Conservation (phyloP, 1,140 invertebrate species). For the Trichonephila inaurata region DNA sequence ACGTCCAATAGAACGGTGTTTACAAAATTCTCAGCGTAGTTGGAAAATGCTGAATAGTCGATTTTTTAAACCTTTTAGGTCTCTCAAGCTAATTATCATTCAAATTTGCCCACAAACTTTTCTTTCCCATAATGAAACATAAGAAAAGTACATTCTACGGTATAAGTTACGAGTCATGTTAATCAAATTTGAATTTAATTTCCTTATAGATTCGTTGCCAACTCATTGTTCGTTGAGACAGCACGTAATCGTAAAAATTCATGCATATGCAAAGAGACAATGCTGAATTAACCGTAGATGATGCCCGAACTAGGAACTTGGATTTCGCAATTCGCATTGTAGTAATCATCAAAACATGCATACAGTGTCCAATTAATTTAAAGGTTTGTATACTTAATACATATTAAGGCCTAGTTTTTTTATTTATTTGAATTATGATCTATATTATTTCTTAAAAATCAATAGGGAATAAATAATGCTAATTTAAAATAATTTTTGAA, state of each 20-base stretch:
- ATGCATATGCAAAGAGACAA: conserved; percentile 66
- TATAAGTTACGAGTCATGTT: conserved; percentile 47
- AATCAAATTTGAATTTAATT: conserved; percentile 70
- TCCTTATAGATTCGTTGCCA: conserved; percentile 10
- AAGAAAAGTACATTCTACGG: conserved; percentile 20
- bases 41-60: background rate
- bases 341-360: conserved; percentile 8
- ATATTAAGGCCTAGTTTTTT: background rate
- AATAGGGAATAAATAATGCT: too few species aligned
- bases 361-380: background rate
- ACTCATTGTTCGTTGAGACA: conserved; percentile 52
- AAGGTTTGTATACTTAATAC: background rate
- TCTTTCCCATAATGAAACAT: background rate
- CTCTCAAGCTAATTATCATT: background rate
- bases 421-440: background rate
- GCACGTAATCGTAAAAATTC: conserved; percentile 45
- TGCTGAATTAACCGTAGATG: conserved; percentile 36
- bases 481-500: too few species aligned
- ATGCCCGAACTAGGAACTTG: background rate
- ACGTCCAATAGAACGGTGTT: background rate
- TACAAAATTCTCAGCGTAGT: background rate
- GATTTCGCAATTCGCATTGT: conserved; percentile 11
- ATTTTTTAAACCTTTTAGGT: conserved; percentile 1
- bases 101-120: conserved; percentile 12
- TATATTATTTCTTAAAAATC: too few species aligned